Conservation (phyloP, 2,113 vertebrate genomes). For the Egretta garzetta region DNA sequence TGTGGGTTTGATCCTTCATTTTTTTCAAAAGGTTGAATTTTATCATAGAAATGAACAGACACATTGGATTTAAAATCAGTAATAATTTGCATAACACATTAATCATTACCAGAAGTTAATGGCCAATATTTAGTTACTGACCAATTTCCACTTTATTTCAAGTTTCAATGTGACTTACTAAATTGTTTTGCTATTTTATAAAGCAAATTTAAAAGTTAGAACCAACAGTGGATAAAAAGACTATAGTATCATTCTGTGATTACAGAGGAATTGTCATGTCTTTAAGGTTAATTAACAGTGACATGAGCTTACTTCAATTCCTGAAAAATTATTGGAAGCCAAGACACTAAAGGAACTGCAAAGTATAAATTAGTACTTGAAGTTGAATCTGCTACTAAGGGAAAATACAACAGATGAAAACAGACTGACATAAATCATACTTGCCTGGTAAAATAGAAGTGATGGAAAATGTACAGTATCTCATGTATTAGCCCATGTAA, state of each 20-base stretch:
- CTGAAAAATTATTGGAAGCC: not conserved
- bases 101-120: not conserved
- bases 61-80: not conserved
- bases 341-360: not conserved
- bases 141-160: not conserved
- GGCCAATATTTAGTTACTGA: not conserved
- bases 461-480: not conserved
- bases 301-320: not conserved
- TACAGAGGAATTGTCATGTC: not conserved
- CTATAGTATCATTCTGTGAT: not conserved
- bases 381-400: not conserved
- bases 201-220: not conserved
- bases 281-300: conserved; percentile 14
- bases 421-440: not conserved
- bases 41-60: not conserved
- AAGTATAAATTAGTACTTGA: not conserved
- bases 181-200: not conserved
- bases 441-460: not conserved
- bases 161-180: not conserved
- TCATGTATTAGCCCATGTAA: not conserved
- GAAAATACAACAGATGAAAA: not conserved
- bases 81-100: not conserved
- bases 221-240: not conserved
- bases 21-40: not conserved
- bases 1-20: not conserved